Evolutionary conservation across 2,888 invertebrate species (phyloP).

Genomic region (Polylopha cassiicola): DNA sequence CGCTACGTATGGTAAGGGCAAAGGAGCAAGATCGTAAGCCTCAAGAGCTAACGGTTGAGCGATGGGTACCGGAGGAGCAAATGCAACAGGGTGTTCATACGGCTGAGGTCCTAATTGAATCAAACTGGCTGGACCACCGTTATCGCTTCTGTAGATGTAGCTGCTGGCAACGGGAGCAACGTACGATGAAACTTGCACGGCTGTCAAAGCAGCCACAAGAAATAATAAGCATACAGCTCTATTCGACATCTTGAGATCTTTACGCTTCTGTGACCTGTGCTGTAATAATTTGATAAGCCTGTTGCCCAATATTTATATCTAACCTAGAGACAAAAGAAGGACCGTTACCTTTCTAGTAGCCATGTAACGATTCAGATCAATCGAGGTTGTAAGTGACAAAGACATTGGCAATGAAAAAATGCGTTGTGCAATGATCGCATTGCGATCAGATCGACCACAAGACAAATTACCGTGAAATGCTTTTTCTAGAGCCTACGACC

Average conservation of each 20-base stretch:
- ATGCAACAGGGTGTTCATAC: conserved; percentile 50
- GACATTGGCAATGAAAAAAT: conserved; percentile 61
- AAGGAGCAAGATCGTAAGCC: conserved; percentile 50
- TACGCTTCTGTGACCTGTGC: conserved; percentile 47
- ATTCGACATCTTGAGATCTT: conserved; percentile 61
- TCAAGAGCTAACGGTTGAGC: conserved; percentile 46
- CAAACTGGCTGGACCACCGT: conserved; percentile 65
- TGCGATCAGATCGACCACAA: conserved; percentile 44
- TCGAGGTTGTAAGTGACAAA: conserved; percentile 72
- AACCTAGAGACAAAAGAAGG: conserved; percentile 54
- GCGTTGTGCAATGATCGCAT: conserved; percentile 50
- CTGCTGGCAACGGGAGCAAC: conserved; percentile 72
- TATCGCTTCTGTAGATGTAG: conserved; percentile 73
- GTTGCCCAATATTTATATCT: conserved; percentile 74
- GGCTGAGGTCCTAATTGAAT: conserved; percentile 58
- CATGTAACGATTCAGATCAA: conserved; percentile 70
- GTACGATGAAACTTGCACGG: conserved; percentile 59
- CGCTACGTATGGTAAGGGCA: conserved; percentile 57
- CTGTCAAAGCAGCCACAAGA: conserved; percentile 39
- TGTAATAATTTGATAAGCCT: conserved; percentile 63
- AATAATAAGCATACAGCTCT: conserved; percentile 46
- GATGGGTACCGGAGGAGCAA: conserved; percentile 46
- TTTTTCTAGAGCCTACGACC: conserved; percentile 41
- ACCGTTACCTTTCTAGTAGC: conserved; percentile 63
- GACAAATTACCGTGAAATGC: conserved; percentile 49